Conservation (phyloP, 2,797 vertebrate genomes). For the Thamnophis elegans region DNA sequence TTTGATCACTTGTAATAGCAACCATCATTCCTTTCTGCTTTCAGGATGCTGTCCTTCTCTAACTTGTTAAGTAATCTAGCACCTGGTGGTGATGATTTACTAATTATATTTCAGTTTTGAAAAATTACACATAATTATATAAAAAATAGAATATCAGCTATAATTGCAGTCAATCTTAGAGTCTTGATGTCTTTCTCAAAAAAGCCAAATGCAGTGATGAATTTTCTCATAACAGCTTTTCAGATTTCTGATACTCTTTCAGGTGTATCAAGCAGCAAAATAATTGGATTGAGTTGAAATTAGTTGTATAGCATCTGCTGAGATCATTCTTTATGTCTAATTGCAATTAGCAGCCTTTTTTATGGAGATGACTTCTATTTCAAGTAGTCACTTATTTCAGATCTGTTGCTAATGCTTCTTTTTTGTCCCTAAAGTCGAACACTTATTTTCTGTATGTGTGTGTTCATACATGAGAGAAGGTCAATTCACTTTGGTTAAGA, state of each 20-base stretch:
- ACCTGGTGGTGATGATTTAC: slow-evolving; percentile 48
- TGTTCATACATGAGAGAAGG: neutral
- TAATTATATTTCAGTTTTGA: slow-evolving; percentile 57
- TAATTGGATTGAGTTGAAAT: slow-evolving; percentile 46
- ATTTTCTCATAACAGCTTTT: slow-evolving; percentile 43
- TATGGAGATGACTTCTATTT: slow-evolving; percentile 45
- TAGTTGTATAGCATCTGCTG: slow-evolving; percentile 36
- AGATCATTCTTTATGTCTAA: slow-evolving; percentile 36
- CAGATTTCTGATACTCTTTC: slow-evolving; percentile 43
- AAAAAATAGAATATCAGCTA: slow-evolving; percentile 30
- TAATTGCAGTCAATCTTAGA: slow-evolving; percentile 47
- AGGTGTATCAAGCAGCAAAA: slow-evolving; percentile 43
- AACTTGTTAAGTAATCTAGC: slow-evolving; percentile 39
- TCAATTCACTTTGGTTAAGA: neutral
- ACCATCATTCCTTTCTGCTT: neutral
- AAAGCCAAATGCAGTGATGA: slow-evolving; percentile 47
- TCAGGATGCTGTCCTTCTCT: neutral
- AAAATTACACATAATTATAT: slow-evolving; percentile 55
- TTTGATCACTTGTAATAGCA: slow-evolving; percentile 6
- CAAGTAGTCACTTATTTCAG: slow-evolving; percentile 21
- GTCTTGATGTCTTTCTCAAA: slow-evolving; percentile 32
- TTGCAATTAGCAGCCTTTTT: slow-evolving; percentile 45
- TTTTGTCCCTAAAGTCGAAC: slow-evolving; percentile 10
- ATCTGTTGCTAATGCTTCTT: slow-evolving; percentile 31
- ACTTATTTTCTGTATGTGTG: neutral